Evolutionary conservation across 2,888 invertebrate genomes (phyloP).

Genomic region (Macrophya annulata): DNA sequence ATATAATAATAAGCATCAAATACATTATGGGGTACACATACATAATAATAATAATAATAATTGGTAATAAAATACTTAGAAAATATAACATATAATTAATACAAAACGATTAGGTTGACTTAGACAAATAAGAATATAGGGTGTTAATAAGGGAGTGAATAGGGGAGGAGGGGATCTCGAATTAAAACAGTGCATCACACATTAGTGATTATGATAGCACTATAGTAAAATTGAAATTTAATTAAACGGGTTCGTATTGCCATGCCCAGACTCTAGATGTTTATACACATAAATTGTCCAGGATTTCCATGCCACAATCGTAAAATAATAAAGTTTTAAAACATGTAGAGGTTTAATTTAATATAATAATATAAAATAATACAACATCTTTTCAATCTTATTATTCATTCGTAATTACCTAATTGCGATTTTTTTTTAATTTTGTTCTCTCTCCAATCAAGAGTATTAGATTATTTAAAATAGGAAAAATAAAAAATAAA

Average conservation of each 20-base stretch:
- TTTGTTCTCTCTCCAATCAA: not conserved
- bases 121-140: conserved; percentile 55
- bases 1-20: conserved; percentile 37
- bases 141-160: not conserved
- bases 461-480: not conserved
- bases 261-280: conserved; percentile 18
- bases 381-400: not conserved
- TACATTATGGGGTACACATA: conserved; percentile 43
- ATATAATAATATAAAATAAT: conserved; percentile 5
- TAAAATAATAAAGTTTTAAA: conserved; percentile 5
- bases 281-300: conserved; percentile 28
- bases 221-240: not conserved
- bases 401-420: not conserved
- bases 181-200: conserved; percentile 12
- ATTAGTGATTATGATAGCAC: conserved; percentile 6
- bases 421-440: not conserved
- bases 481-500: not conserved
- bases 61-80: conserved; percentile 53
- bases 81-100: conserved; percentile 56
- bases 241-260: not conserved
- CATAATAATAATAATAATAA: conserved; percentile 35
- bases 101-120: conserved; percentile 53
- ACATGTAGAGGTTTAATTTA: not conserved
- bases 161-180: not conserved
- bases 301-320: not conserved